Conservation (phyloP, 1,140 invertebrate species). For the Drosophila punjabiensis region DNA sequence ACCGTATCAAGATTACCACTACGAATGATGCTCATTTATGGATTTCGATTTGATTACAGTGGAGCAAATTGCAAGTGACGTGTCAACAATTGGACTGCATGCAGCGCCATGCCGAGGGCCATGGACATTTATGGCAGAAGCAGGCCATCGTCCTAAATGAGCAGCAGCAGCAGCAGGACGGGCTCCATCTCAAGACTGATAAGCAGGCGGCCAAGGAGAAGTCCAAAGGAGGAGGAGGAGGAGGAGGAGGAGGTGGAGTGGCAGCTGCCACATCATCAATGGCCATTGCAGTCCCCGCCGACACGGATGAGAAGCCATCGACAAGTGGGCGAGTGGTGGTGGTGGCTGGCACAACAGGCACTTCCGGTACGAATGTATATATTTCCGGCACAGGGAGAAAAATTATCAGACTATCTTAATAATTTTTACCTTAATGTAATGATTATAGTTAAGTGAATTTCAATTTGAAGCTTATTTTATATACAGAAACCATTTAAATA, state of each 20-base stretch:
- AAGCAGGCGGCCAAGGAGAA: constrained; percentile 53
- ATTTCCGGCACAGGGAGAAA: constrained; percentile 6
- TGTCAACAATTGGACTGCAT: constrained; percentile 85
- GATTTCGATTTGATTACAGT: constrained; percentile 82
- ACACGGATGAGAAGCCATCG: constrained; percentile 49
- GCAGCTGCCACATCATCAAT: constrained; percentile 11
- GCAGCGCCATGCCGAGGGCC: constrained; percentile 83
- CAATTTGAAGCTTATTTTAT: not conserved
- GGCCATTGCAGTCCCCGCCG: constrained; percentile 15
- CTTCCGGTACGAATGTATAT: constrained; percentile 56
- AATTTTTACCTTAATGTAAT: not conserved
- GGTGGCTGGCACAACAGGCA: constrained; percentile 48
- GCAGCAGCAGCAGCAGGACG: constrained; percentile 59
- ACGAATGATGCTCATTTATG: constrained; percentile 60
- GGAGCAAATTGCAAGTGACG: constrained; percentile 85
- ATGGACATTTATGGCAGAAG: constrained; percentile 83
- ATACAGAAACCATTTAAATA: not conserved
- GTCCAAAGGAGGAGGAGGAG: constrained; percentile 18
- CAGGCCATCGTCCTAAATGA: constrained; percentile 82
- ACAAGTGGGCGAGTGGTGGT: constrained; percentile 40
- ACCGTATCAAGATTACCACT: constrained; percentile 40
- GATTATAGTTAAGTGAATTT: not conserved
- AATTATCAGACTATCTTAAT: not conserved
- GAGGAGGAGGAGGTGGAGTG: constrained; percentile 13
- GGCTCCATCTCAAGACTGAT: constrained; percentile 66